Percentiles rank a stretch among this genome's conserved stretches.
Conservation (phyloP, 2,113 vertebrate species). For the Lepus timidus region DNA sequence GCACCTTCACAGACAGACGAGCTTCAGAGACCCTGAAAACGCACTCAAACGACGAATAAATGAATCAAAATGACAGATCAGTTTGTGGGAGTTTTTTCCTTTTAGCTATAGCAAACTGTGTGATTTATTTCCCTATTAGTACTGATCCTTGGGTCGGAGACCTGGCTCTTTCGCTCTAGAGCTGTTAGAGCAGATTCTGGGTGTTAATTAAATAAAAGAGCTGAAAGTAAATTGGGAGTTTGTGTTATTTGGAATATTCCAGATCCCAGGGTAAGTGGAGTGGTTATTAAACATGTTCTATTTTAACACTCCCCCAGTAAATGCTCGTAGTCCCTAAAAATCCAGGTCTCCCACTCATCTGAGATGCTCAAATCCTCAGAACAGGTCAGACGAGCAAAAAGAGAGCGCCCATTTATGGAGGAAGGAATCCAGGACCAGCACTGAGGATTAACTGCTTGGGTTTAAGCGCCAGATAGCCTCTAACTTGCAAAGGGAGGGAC, state of each 20-base stretch:
- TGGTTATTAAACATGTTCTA: not conserved
- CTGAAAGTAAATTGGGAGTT: not conserved
- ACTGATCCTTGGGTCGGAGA: not conserved
- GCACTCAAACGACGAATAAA: conserved; percentile 46
- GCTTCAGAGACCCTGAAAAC: conserved; percentile 50
- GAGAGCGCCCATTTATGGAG: too few relatives aligned
- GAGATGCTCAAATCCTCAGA: not conserved
- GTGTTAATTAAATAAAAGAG: not conserved
- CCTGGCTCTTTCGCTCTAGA: not conserved
- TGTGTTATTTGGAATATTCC: conserved; percentile 22
- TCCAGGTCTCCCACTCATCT: not conserved
- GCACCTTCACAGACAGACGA: not conserved
- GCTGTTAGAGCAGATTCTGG: not conserved
- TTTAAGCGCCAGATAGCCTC: not conserved
- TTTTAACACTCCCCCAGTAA: not conserved
- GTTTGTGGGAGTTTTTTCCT: not conserved
- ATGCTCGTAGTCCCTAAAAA: not conserved
- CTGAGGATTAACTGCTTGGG: not conserved
- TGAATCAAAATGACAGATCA: conserved; percentile 55
- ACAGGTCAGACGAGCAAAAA: not conserved
- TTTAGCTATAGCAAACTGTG: not conserved
- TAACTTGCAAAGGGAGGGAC: rapidly evolving
- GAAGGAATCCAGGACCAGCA: not conserved
- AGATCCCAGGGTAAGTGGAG: not conserved
- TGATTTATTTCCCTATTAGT: conserved; percentile 58